phyloP scores from a whole-genome alignment of 2,888 invertebrate species.

The Athalia rosae region DNA sequence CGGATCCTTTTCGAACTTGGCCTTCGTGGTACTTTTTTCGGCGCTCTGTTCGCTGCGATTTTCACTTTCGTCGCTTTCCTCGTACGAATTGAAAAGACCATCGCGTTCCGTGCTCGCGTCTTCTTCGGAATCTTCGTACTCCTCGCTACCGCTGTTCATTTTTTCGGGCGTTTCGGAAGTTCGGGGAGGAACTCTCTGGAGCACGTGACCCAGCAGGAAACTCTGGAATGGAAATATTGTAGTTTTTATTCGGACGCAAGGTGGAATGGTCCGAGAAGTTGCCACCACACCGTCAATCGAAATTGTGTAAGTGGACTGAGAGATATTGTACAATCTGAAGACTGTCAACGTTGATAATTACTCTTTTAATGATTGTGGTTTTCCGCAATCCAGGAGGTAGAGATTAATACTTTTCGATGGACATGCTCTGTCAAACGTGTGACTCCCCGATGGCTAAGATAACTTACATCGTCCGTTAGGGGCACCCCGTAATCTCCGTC shows the following conservation, averaged over 20 bases:
- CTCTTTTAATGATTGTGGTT: conserved; percentile 59
- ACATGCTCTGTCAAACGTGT: conserved; percentile 58
- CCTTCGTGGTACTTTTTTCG: conserved; percentile 22
- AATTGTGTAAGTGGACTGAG: not conserved
- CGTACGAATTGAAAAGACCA: not conserved
- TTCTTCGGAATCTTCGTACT: conserved; percentile 10
- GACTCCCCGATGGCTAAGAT: conserved; percentile 50
- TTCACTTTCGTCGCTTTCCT: not conserved
- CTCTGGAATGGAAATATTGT: conserved; percentile 20
- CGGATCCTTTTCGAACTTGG: conserved; percentile 56
- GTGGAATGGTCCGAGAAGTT: too few species aligned
- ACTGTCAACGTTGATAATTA: conserved; percentile 36
- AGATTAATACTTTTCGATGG: conserved; percentile 57
- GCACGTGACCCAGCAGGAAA: not conserved
- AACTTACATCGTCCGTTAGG: conserved; percentile 52
- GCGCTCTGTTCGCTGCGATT: conserved; percentile 39
- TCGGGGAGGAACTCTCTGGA: conserved; percentile 10
- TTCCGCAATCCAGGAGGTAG: conserved; percentile 60
- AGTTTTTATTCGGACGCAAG: not conserved
- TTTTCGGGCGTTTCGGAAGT: conserved; percentile 1
- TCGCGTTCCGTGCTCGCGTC: not conserved
- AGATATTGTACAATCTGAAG: not conserved
- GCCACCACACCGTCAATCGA: not conserved
- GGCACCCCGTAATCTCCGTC: conserved; percentile 35
- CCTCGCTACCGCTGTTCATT: not conserved